phyloP scores from a whole-genome alignment of 2,888 invertebrate genomes.

The Calameuta pallipes region DNA sequence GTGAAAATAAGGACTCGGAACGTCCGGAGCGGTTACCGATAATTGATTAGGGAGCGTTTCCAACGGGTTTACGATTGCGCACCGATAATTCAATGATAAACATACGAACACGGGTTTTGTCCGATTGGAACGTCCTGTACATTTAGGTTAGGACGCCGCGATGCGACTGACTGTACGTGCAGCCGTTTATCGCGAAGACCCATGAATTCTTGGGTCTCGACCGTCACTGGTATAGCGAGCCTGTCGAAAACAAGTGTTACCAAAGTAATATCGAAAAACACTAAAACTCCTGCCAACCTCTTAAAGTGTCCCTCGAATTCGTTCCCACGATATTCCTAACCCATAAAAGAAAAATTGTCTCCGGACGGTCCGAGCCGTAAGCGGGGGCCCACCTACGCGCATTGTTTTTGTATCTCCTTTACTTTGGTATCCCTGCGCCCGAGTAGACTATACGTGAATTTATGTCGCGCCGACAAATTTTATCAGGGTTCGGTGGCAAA shows the following conservation, averaged over 20 bases:
- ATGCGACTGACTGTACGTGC: background rate
- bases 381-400: background rate
- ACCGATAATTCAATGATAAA: background rate
- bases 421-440: background rate
- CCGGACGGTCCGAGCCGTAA: background rate
- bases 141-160: background rate
- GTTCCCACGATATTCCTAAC: background rate
- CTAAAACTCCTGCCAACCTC: background rate
- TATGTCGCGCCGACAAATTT: slow-evolving; percentile 65
- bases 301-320: background rate
- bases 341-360: background rate
- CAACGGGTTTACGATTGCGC: background rate
- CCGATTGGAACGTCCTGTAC: background rate
- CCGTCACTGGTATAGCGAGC: background rate
- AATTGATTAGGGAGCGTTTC: background rate
- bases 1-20: background rate
- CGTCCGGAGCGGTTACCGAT: background rate
- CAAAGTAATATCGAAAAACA: background rate
- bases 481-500: slow-evolving; percentile 66
- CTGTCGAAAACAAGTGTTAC: background rate
- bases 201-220: too few relatives aligned
- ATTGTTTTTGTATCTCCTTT: background rate
- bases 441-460: slow-evolving; percentile 54
- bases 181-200: background rate
- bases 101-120: background rate